phyloP scores from a whole-genome alignment of 2,888 invertebrate genomes.

The Lithophane semibrunnea region DNA sequence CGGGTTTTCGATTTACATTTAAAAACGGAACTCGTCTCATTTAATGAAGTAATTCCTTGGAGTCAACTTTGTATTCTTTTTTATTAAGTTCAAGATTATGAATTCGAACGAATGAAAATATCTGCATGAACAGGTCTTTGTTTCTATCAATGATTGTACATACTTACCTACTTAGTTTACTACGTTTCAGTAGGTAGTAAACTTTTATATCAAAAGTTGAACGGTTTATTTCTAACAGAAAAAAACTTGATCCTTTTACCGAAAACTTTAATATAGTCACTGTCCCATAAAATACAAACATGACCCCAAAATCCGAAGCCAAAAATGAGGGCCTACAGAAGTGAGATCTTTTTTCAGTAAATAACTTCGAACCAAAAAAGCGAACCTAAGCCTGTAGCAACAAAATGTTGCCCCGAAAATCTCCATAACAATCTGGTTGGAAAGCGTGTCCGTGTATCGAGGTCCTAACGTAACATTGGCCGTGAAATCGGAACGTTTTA shows the following conservation, averaged over 20 bases:
- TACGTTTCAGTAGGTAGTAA: not conserved
- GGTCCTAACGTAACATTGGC: constrained; percentile 60
- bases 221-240: not conserved
- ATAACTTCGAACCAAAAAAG: not conserved
- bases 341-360: constrained; percentile 2
- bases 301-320: not conserved
- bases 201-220: not conserved
- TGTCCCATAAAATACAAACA: not conserved
- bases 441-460: constrained; percentile 37
- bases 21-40: constrained; percentile 59
- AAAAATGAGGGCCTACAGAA: not conserved
- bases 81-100: constrained; percentile 13
- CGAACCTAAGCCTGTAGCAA: not conserved
- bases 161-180: too few species aligned
- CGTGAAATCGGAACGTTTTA: constrained; percentile 62
- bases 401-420: constrained; percentile 10
- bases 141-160: not conserved
- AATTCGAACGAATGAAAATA: constrained; percentile 7
- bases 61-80: constrained; percentile 48
- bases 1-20: constrained; percentile 61
- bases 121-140: too few species aligned
- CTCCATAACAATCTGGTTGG: constrained; percentile 15
- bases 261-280: too few species aligned
- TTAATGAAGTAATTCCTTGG: constrained; percentile 43
- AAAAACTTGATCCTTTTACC: not conserved